Evolutionary conservation across 2,113 vertebrate species (phyloP).

Genomic region (Xiphophorus maculatus): DNA sequence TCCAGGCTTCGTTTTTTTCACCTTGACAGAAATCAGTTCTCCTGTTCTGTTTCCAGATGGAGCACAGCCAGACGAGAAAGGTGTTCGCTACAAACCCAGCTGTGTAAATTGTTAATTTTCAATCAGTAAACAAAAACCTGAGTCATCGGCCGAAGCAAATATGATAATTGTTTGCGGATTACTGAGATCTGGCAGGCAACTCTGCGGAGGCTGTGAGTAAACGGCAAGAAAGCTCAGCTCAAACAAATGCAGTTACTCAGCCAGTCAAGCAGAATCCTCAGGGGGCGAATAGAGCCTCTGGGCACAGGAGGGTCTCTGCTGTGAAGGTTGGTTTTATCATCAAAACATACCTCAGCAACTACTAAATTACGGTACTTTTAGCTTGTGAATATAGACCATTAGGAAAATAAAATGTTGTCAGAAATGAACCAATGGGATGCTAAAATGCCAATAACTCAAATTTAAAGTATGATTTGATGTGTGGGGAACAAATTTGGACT

Average conservation of each 20-base stretch:
- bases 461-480: neutral
- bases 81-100: slow-evolving; percentile 75
- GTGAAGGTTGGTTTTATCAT: slow-evolving; percentile 45
- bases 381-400: slow-evolving; percentile 1
- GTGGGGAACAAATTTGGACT: too few species aligned
- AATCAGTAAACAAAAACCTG: slow-evolving; percentile 76
- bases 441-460: neutral
- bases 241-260: slow-evolving; percentile 74
- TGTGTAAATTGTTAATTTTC: slow-evolving; percentile 80
- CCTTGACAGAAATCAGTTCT: slow-evolving; percentile 26
- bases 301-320: slow-evolving; percentile 44
- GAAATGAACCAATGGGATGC: neutral
- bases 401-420: slow-evolving; percentile 10
- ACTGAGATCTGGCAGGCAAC: slow-evolving; percentile 74
- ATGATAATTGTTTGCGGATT: slow-evolving; percentile 82
- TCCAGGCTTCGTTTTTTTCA: slow-evolving; percentile 22
- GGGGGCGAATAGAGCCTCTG: slow-evolving; percentile 43
- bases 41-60: slow-evolving; percentile 51
- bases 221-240: slow-evolving; percentile 73
- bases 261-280: slow-evolving; percentile 47
- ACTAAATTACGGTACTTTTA: slow-evolving; percentile 31
- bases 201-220: slow-evolving; percentile 76
- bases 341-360: slow-evolving; percentile 45
- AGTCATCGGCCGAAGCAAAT: slow-evolving; percentile 76
- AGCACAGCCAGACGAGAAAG: slow-evolving; percentile 60